Evolutionary conservation across 2,888 invertebrate genomes (phyloP), one percentile per base, ranked within the genome.

Genomic region (Coleophora deauratella): DNA sequence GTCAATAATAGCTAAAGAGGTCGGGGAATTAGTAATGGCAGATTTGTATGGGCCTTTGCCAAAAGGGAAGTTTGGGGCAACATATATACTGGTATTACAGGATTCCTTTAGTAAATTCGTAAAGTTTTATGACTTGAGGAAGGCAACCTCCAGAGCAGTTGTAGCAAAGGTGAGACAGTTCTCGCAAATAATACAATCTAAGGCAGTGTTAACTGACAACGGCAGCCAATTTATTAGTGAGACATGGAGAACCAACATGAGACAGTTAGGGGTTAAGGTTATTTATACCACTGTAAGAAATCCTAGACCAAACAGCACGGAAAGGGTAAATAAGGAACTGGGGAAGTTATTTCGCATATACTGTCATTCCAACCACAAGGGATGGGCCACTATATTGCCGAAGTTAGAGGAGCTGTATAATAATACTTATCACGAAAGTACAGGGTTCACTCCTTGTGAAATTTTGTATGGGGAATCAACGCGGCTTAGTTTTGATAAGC

Each of bases 291-390:
- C 56, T 0, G 46, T 57, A 0, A 12, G 52, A 1, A 54, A 54
- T 28, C 54, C 54, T 0, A 14, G 53, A 0, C 54, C 50, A 3
- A 57, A 54, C 34, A 42, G 38, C 0, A 47, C 46, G 0, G 54
- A 54, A 30, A 37, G 54, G 2, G 51, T 53, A 1, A 57, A 54
- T 38, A 49, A 43, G n/a, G 54, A 53, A 14, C 33, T 51, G 21
- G 49, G 50, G 0, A 28, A 51, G 12, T 1, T 56, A 1, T 56
- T 56, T 30, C 37, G 52, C 10, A 45, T 49, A 1, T 54, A 53
- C 33, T 53, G 54, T 36, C 6, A 37, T 0, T 27, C 30, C 0
- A 49, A 50, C 35, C 54, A 54, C 39, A 47, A 14, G 2, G 33
- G 45, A 1, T 56, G 56, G 56, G 46, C 35, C 4, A 9, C 12